A percentile compares a stretch with the other conserved stretches of the same genome.
Evolutionary conservation across 1,140 invertebrate genomes (phyloP).

Genomic region (Formica exsecta): DNA sequence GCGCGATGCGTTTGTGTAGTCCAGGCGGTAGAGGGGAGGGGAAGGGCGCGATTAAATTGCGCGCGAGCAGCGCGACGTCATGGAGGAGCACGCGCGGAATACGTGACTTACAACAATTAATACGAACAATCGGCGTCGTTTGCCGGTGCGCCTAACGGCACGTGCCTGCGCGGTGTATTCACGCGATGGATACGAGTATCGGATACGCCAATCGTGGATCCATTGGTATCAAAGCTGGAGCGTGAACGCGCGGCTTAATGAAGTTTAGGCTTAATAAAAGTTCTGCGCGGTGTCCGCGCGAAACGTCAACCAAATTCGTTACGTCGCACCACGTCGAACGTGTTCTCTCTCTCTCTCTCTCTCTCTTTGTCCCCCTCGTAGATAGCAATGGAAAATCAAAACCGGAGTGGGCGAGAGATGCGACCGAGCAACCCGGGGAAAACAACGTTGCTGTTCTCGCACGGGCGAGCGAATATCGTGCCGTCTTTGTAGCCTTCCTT

Average conservation of each 20-base stretch:
- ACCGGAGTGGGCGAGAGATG: not conserved
- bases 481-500: conserved; percentile 41
- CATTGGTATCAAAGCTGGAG: conserved; percentile 70
- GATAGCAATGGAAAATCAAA: conserved; percentile 72
- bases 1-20: conserved; percentile 58
- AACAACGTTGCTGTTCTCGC: conserved; percentile 31
- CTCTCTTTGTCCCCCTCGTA: not conserved
- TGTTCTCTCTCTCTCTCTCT: conserved; percentile 12
- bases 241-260: conserved; percentile 71
- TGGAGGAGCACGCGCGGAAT: conserved; percentile 58
- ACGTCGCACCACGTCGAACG: conserved; percentile 53
- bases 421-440: not conserved
- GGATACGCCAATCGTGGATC: conserved; percentile 66
- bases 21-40: conserved; percentile 44
- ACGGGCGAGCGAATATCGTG: conserved; percentile 21
- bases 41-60: conserved; percentile 76
- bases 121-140: conserved; percentile 76
- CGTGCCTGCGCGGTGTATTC: conserved; percentile 63
- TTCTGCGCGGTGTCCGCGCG: conserved; percentile 27
- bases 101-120: conserved; percentile 84
- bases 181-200: conserved; percentile 42
- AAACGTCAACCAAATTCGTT: conserved; percentile 71
- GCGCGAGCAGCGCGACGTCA: conserved; percentile 29
- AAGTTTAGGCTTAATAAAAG: conserved; percentile 67
- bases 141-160: conserved; percentile 51